Evolutionary conservation across 2,113 vertebrate species (phyloP).

Genomic region (Platichthys flesus): DNA sequence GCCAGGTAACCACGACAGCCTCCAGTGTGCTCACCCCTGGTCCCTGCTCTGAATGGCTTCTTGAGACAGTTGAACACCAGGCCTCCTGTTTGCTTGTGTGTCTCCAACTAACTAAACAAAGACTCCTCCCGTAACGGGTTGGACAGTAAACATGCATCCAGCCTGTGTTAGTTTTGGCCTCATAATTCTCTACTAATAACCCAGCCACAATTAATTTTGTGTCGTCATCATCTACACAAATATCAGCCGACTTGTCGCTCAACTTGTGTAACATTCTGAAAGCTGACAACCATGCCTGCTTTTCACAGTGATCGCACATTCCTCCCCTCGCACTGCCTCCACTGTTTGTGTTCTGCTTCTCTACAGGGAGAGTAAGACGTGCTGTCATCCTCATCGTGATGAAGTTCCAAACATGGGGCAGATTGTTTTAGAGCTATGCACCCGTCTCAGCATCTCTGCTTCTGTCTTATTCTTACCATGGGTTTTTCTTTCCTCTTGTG

Average conservation of each 20-base stretch:
- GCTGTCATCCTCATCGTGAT: not conserved
- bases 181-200: not conserved
- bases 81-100: conserved; percentile 28
- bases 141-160: not conserved
- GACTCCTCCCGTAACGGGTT: not conserved
- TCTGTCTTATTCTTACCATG: not conserved
- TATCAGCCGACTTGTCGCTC: no score
- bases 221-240: not conserved
- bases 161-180: not conserved
- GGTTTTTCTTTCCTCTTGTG: conserved; percentile 43
- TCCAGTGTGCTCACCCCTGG: conserved; percentile 37
- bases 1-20: conserved; percentile 90
- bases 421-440: not conserved
- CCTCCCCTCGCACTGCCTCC: not conserved
- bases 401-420: not conserved
- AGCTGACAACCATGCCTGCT: not conserved
- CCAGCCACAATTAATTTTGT: not conserved
- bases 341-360: conserved; percentile 13
- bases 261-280: not conserved
- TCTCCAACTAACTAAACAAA: conserved; percentile 28
- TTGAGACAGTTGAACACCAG: conserved; percentile 15
- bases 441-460: not conserved
- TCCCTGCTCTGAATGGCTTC: conserved; percentile 33
- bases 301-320: not conserved
- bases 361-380: not conserved